Evolutionary conservation across 2,888 invertebrate species (phyloP).

Genomic region (Esperia sulphurella): DNA sequence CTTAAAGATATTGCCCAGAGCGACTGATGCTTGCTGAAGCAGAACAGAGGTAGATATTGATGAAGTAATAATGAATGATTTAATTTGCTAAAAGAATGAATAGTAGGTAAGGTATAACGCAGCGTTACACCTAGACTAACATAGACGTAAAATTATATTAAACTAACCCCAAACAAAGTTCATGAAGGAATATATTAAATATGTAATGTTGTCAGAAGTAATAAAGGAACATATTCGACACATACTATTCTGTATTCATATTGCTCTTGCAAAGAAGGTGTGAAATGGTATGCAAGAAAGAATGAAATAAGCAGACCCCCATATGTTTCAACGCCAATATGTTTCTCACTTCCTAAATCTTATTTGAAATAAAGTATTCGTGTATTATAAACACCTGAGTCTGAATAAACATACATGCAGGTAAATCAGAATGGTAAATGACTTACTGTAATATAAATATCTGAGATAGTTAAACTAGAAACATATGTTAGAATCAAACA

Average conservation of each 20-base stretch:
- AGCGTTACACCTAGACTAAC: neutral
- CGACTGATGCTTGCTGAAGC: too few relatives aligned
- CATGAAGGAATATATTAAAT: too few relatives aligned
- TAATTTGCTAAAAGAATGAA: too few relatives aligned
- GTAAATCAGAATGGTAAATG: slow-evolving; percentile 77
- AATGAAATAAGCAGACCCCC: slow-evolving; percentile 45
- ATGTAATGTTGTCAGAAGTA: too few relatives aligned
- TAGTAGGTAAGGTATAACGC: too few relatives aligned
- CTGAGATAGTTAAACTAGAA: slow-evolving; percentile 66
- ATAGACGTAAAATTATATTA: too few relatives aligned
- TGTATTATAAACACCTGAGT: slow-evolving; percentile 72
- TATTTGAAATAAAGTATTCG: slow-evolving; percentile 69
- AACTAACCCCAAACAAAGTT: neutral
- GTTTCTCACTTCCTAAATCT: slow-evolving; percentile 66
- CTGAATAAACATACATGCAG: slow-evolving; percentile 70
- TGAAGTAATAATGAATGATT: too few relatives aligned
- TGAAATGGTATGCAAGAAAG: slow-evolving; percentile 33
- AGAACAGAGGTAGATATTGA: too few relatives aligned
- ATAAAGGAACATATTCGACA: too few relatives aligned
- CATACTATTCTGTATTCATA: neutral
- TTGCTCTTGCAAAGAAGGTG: slow-evolving; percentile 20
- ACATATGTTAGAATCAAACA: slow-evolving; percentile 60
- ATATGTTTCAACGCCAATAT: slow-evolving; percentile 62
- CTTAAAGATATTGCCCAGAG: too few relatives aligned
- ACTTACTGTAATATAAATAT: slow-evolving; percentile 76